Evolutionary conservation across 2,888 invertebrate species (phyloP).

Genomic region (Ferdinandea cuprea): DNA sequence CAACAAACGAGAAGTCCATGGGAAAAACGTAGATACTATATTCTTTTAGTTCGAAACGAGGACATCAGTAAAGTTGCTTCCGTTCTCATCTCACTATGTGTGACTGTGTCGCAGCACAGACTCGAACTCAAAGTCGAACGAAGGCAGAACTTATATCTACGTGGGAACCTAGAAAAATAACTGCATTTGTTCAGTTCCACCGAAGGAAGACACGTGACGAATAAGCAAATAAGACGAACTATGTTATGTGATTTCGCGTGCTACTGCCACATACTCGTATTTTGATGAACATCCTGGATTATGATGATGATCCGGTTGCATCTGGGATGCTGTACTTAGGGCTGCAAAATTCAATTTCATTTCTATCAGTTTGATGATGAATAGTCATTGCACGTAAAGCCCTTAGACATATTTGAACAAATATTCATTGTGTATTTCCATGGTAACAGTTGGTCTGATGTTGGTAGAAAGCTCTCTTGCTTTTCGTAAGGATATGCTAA

Average conservation of each 20-base stretch:
- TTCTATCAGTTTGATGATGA: constrained; percentile 9
- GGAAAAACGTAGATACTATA: neutral
- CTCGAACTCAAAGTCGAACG: constrained; percentile 10
- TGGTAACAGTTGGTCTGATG: constrained; percentile 28
- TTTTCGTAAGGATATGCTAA: constrained; percentile 40
- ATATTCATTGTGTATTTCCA: constrained; percentile 5
- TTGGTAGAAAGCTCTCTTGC: constrained; percentile 38
- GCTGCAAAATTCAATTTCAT: constrained; percentile 39
- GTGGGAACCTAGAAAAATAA: constrained; percentile 31
- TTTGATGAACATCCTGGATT: constrained; percentile 45
- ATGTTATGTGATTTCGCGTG: constrained; percentile 42
- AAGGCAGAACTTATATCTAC: constrained; percentile 6
- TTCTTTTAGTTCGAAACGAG: constrained; percentile 31
- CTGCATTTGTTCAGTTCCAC: constrained; percentile 51
- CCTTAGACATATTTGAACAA: constrained; percentile 22
- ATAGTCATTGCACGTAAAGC: constrained; percentile 34
- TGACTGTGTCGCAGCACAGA: neutral
- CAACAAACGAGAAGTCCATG: constrained; percentile 31
- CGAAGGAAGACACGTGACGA: constrained; percentile 61
- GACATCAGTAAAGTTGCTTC: constrained; percentile 42
- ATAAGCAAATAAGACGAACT: constrained; percentile 47
- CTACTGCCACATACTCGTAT: constrained; percentile 5
- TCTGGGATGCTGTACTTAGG: neutral
- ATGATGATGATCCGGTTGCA: constrained; percentile 1
- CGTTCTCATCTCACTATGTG: constrained; percentile 10